Evolutionary conservation across 2,113 vertebrate species (phyloP), one percentile per base, ranked within the genome.

Genomic region (Takifugu bimaculatus): DNA sequence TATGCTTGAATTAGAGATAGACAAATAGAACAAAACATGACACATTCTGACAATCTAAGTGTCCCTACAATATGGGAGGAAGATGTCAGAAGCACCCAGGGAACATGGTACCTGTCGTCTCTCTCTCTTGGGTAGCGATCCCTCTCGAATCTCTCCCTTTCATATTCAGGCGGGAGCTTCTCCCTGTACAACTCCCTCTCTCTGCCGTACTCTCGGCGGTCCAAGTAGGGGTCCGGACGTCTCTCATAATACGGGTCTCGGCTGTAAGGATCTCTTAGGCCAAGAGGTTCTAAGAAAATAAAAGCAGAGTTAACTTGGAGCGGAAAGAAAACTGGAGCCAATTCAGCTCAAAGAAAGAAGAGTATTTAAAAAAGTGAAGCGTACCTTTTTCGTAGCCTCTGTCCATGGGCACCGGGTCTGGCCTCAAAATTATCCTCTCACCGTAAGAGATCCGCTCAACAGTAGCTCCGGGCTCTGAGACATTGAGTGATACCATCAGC

Each of bases 361-460:
- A 5, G 1, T 1, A 10, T 62, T 67, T 26, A 14, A 0, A 51
- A 4, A 5, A 11, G 1, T 25, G 4, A 63, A 47, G 65, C 55
- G 3, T 7, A 98, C 97, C 97, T 93, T 97, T 96, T 70, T 95
- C 94, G 89, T 95, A 98, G 13, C 85, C 60, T 65, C 94, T 88
- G 59, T 96, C 95, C 52, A 93, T 89, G 0, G 88, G 83, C 13
- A 92, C 7, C 45, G 95, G 95, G 48, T 97, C 95, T 28, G 96
- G 96, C 70, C 95, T 93, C 26, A 99, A 83, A n/a, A 95, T 89
- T 59, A 99, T 93, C 78, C 97, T 93, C 77, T 98, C 97, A 26
- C 97, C 97, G 60, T 99, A 99, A 2, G 97, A 92, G 53, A 95
- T 96, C 66, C 95, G 93, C 75, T 97, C 97, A 77, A 98, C 94